Base-by-base conservation (phyloP, 2,888 invertebrate genomes). In the Phortica magna region DNA sequence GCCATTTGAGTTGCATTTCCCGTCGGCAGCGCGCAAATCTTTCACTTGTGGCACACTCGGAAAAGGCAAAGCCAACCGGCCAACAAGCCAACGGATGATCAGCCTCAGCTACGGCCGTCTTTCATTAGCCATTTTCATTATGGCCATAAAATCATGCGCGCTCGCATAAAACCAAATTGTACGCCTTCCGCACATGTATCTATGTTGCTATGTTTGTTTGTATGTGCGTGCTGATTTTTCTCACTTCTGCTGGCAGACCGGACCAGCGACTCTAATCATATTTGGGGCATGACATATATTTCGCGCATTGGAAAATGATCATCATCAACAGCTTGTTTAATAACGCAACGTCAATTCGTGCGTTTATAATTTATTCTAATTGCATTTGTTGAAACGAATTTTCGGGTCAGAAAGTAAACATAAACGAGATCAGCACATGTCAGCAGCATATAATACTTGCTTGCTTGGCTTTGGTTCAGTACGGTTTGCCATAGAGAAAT, bases 201-300 rank as follows among this genome's bases (percentile, higher is more conserved):
- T 19, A 12, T 55, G n/a, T 55, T 12, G 10, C n/a, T 31, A 17
- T 17, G 12, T n/a, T 12, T 55, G n/a, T n/a, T 12, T 14, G 43
- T 53, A 12, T 68, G 67, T 43, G 71, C 59, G 19, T 48, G 22
- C 71, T 22, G 39, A 71, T 22, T 14, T 71, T 55, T 22, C 71
- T 77, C 83, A 84, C 83, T 83, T 84, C 85, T 78, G 79, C 83
- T 79, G 84, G 80, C 83, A 82, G 83, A 43, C 42, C 31, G 43
- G 10, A 43, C n/a, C 6, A 42, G 14, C 48, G 70, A 19, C 43
- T 14, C 72, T 72, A 61, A 79, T 83, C 88, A 81, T 85, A 85
- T 85, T 87, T 85, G 88, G 88, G 88, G 88, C 85, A 88, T 87
- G 85, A 85, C 85, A 85, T 84, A 88, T 85, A 88, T 87, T 78